Conservation (phyloP, 2,888 invertebrate species). For the Protodeltote pygarga region DNA sequence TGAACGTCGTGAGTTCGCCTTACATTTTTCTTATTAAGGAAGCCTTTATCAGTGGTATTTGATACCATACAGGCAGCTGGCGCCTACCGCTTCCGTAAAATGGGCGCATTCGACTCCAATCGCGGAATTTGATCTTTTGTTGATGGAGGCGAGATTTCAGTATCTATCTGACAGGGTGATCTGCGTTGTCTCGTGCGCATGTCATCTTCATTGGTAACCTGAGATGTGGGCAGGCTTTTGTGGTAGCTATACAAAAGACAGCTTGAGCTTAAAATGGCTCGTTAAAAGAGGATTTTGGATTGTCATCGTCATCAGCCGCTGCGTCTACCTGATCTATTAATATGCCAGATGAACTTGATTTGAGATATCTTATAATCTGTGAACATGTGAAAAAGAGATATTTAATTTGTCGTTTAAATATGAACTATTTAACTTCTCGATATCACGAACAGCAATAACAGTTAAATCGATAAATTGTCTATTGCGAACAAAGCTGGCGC, state of each 20-base stretch:
- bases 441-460: conserved; percentile 22
- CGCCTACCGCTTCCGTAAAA: conserved; percentile 83
- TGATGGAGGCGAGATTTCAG: conserved; percentile 78
- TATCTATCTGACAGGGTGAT: conserved; percentile 72
- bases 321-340: conserved; percentile 40
- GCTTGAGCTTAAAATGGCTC: conserved; percentile 61
- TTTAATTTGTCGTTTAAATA: no score
- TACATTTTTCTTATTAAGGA: conserved; percentile 77
- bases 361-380: conserved; percentile 7
- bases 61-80: conserved; percentile 80
- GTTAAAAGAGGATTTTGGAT: conserved; percentile 56
- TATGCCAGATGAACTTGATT: conserved; percentile 23
- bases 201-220: conserved; percentile 72
- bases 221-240: conserved; percentile 70
- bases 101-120: conserved; percentile 69
- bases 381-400: not conserved
- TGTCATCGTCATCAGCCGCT: conserved; percentile 49
- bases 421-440: no score
- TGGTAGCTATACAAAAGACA: conserved; percentile 76
- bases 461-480: conserved; percentile 28
- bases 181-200: conserved; percentile 79
- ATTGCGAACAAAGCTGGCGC: conserved; percentile 31
- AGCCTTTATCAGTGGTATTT: conserved; percentile 69
- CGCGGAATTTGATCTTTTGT: conserved; percentile 81
- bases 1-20: conserved; percentile 67